Evolutionary conservation across 2,113 vertebrate genomes (phyloP).

Genomic region (Sciurus niger): DNA sequence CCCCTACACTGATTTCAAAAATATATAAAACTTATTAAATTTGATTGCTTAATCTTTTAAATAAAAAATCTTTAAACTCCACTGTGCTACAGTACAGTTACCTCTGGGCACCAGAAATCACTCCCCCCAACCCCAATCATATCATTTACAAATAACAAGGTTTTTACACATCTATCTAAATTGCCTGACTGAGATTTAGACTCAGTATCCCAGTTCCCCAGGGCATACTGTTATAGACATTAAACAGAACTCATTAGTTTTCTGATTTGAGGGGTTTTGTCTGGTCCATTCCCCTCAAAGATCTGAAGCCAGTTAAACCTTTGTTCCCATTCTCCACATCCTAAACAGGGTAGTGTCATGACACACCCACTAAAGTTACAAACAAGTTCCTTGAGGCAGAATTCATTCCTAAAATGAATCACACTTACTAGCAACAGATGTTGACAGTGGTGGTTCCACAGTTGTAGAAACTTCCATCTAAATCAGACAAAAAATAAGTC

Average conservation of each 20-base stretch:
- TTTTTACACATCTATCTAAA: not conserved
- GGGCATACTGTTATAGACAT: not conserved
- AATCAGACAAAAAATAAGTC: not conserved
- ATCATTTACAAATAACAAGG: not conserved
- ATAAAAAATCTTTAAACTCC: not conserved
- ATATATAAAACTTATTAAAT: not conserved
- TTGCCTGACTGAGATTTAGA: not conserved
- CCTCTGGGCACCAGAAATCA: not conserved
- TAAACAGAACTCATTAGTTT: not conserved
- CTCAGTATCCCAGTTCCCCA: not conserved
- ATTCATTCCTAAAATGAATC: slow-evolving; percentile 40
- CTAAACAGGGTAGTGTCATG: not conserved
- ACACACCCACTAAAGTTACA: slow-evolving; percentile 30
- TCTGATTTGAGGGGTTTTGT: not conserved
- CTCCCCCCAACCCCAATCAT: too few species aligned
- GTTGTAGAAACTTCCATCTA: not conserved
- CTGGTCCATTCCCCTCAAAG: slow-evolving; percentile 1
- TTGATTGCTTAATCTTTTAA: not conserved
- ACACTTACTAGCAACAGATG: slow-evolving; percentile 32
- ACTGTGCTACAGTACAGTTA: not conserved
- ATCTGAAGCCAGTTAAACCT: not conserved
- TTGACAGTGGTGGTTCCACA: not conserved
- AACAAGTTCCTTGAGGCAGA: slow-evolving; percentile 45
- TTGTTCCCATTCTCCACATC: slow-evolving; percentile 11
- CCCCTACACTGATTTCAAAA: not conserved